phyloP scores from a whole-genome alignment of 2,113 vertebrate genomes.

The Pelecanoides urinatrix region DNA sequence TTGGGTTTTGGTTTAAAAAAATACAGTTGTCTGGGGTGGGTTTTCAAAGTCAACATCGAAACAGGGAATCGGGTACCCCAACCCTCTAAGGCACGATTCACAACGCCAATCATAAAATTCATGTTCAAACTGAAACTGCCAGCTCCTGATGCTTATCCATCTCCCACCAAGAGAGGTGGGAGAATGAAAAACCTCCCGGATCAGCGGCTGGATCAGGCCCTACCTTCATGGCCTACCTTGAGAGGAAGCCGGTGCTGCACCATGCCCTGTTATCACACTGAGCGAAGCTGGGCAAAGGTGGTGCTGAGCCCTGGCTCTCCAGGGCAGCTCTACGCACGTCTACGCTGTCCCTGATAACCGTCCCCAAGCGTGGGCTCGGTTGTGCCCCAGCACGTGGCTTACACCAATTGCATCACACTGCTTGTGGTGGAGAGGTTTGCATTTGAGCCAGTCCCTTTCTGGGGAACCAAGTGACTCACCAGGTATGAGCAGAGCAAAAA shows the following conservation, averaged over 20 bases:
- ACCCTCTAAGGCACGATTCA: not conserved
- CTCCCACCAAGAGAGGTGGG: not conserved
- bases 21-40: not conserved
- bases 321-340: not conserved
- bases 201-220: not conserved
- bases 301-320: not conserved
- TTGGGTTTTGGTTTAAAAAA: not conserved
- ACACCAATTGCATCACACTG: not conserved
- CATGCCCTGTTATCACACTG: not conserved
- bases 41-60: not conserved
- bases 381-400: not conserved
- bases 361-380: not conserved
- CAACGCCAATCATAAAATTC: not conserved
- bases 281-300: not conserved
- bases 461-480: not conserved
- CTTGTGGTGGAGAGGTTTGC: not conserved
- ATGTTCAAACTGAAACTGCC: not conserved
- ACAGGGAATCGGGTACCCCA: not conserved
- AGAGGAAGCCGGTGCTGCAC: not conserved
- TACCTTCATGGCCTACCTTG: not conserved
- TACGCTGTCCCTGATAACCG: not conserved
- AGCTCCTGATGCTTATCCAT: not conserved
- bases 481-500: not conserved
- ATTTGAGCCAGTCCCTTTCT: not conserved
- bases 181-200: not conserved